Evolutionary conservation across 2,113 vertebrate genomes (phyloP), one percentile per base, ranked within the genome.

Genomic region (Mixornis gularis): DNA sequence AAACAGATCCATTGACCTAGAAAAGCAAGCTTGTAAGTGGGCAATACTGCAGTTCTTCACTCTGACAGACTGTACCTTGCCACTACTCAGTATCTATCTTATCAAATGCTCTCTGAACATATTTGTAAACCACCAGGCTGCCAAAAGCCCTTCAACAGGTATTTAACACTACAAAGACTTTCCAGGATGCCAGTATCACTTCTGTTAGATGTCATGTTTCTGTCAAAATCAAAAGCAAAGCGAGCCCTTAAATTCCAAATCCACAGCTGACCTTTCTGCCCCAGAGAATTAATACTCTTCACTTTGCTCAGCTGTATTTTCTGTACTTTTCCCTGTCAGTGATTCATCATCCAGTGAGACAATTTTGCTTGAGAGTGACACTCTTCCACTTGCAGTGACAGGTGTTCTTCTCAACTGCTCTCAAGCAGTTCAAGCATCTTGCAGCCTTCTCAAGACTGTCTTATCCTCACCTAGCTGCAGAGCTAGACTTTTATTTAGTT

Each of bases 81-180:
- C 65, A 58, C 30, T 62, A 43, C 38, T 70, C 52, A 68, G 55
- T 52, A 87, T 41, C 66, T 79, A 29, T 38, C 68, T 92, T 87
- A 95, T 82, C 73, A 72, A 89, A 93, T 27, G 30, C 60, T 85
- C 68, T 87, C 71, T 83, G 63, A 79, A 85, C 43, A 59, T 48
- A 62, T 79, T 72, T 69, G 46, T 85, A 85, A 93, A 77, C 76
- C 43, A 65, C 48, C 36, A 78, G 55, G 52, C 59, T 78, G 71
- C 64, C 78, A 92, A 89, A 89, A 94, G 46, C 51, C 71, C 59
- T 96, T 92, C 74, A 87, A 87, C 17, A 87, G 78, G 71, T 89
- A 84, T 90, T 92, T 81, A 91, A 92, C 86, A 79, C 70, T 72
- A 84, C 80, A 87, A 2, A 65, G 74, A 72, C 78, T 92, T 88